Conservation (phyloP, 2,113 vertebrate genomes). For the Melanostigma gelatinosum region DNA sequence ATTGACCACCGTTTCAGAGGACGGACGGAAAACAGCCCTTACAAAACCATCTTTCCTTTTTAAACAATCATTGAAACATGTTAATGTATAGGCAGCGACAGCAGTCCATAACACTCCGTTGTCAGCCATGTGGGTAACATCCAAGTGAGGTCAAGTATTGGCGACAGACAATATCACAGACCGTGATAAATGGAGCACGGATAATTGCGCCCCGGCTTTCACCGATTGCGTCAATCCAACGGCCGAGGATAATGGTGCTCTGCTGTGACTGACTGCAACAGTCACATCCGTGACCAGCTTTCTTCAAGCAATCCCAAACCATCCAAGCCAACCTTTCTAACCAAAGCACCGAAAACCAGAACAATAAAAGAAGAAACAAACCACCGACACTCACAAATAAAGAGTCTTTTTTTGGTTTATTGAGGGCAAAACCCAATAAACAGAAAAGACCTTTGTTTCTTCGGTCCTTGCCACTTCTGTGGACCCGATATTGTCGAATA, state of each 20-base stretch:
- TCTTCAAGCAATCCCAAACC: constrained; percentile 7
- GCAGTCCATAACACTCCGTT: not conserved
- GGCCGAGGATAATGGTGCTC: constrained; percentile 38
- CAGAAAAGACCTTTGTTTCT: not conserved
- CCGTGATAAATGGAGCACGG: constrained; percentile 68
- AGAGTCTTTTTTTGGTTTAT: not conserved
- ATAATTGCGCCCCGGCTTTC: constrained; percentile 49
- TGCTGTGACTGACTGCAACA: constrained; percentile 20
- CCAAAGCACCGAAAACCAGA: not conserved
- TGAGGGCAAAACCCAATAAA: not conserved
- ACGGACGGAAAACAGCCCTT: not conserved
- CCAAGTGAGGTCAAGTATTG: constrained; percentile 51
- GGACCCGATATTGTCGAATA: not conserved
- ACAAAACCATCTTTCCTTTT: not conserved
- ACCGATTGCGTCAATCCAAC: constrained; percentile 48
- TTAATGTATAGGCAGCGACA: not conserved
- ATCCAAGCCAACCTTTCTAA: constrained; percentile 3
- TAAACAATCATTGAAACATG: not conserved
- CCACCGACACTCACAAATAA: not conserved
- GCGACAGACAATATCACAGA: constrained; percentile 55
- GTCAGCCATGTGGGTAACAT: constrained; percentile 4
- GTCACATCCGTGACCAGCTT: constrained; percentile 32
- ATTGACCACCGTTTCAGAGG: constrained; percentile 20
- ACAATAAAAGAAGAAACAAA: not conserved
- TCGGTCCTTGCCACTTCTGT: not conserved